Evolutionary conservation across 1,140 invertebrate species (phyloP), one percentile per base, ranked within the genome.

Genomic region (Drosophila carrolli): DNA sequence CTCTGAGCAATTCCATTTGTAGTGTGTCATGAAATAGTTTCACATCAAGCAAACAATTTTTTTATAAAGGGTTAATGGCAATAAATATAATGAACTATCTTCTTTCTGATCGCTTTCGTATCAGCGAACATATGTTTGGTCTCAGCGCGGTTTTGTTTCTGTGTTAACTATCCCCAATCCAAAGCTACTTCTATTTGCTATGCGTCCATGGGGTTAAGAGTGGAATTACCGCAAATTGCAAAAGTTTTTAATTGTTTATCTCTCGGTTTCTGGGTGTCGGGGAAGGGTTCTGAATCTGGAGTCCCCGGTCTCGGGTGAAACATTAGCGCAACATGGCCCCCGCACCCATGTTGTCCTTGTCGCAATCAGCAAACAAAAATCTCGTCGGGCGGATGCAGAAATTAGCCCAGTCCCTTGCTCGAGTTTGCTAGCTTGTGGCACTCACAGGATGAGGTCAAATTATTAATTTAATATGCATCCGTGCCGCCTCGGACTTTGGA

Each of bases 221-320:
- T 78, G 58, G 79, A 89, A 89, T 89, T 84, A 89, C 77, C 80
- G 77, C 80, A 89, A 89, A 89, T 89, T 89, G 84, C 77, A 50
- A 89, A 89, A 89, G 84, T 89, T 89, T 88, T 89, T 89, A 89
- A 89, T 89, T 89, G 84, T 89, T 89, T 89, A 89, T 89, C 84
- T 89, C 74, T 46, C 4, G 41, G 27, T 65, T 38, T 9, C 38
- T 44, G 7, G n/a, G 29, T 32, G 46, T 43, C 16, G 48, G 65
- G 38, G 32, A 40, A 8, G 9, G 37, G 16, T 8, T 3, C 53
- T 37, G 53, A 38, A 37, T 16, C 23, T 14, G 1, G 38, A 14
- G 5, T 11, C 27, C 14, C 8, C 23, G 53, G 60, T 65, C 61
- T 68, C 48, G 35, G 66, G 37, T 60, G 71, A 89, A 88, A 84